These are phyloP conservation scores for Drosophila kikkawai DNA, from an alignment of 1,140 invertebrate genomes.

Conservation along the genomic window DNA sequence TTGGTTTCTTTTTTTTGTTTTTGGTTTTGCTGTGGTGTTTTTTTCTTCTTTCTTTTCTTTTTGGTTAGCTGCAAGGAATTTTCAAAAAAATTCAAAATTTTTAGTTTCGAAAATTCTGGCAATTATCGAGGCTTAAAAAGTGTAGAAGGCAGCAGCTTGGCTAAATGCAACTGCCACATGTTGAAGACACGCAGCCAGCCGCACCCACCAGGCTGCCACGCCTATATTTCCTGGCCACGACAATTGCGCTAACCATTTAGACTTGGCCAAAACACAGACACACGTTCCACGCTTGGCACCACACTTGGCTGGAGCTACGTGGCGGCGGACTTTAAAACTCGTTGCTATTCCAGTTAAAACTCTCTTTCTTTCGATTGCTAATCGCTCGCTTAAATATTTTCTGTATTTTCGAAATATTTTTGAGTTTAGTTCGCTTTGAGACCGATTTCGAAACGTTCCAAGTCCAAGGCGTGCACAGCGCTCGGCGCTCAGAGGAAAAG, in stretches of 20 bases:
- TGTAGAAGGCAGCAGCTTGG: conserved; percentile 17
- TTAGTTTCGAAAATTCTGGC: neutral
- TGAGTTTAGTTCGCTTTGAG: conserved; percentile 20
- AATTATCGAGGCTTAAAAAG: conserved; percentile 7
- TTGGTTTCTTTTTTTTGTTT: conserved; percentile 2
- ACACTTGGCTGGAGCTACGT: conserved; percentile 9
- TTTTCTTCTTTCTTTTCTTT: conserved; percentile 18
- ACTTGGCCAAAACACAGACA: conserved; percentile 46
- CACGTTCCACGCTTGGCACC: conserved; percentile 8
- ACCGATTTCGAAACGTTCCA: conserved; percentile 74
- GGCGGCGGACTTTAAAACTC: conserved; percentile 23
- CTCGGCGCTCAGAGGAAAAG: conserved; percentile 82
- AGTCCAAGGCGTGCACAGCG: conserved; percentile 80
- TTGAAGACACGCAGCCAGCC: conserved; percentile 20
- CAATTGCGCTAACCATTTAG: conserved; percentile 65
- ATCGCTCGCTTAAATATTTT: conserved; percentile 9
- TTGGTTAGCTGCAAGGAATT: conserved; percentile 8
- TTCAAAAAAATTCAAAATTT: neutral
- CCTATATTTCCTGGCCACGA: conserved; percentile 55
- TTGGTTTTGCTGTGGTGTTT: conserved; percentile 15
- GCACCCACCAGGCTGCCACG: conserved; percentile 62
- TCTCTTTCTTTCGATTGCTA: neutral
- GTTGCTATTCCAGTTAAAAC: neutral
- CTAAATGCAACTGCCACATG: conserved; percentile 43
- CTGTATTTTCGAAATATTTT: conserved; percentile 2